Evolutionary conservation across 2,797 vertebrate species (phyloP).

Genomic region (Lithobates pipiens): DNA sequence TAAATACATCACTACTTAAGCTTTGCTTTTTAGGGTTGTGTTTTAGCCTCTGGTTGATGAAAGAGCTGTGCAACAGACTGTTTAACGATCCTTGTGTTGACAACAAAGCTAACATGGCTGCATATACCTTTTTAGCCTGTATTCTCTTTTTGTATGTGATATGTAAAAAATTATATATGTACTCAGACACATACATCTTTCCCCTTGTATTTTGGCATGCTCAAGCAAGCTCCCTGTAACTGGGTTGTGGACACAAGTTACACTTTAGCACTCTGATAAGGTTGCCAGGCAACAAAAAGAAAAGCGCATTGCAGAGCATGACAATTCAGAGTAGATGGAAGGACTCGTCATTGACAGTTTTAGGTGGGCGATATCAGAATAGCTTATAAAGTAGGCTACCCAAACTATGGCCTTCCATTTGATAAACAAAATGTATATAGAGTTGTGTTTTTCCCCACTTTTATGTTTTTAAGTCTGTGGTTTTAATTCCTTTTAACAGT

Average conservation of each 20-base stretch:
- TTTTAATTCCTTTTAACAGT: no score
- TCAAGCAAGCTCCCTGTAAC: conserved; percentile 8
- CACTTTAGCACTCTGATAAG: conserved; percentile 33
- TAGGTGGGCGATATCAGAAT: conserved; percentile 31
- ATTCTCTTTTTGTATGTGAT: not conserved
- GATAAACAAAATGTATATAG: not conserved
- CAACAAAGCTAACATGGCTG: not conserved
- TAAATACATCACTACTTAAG: not conserved
- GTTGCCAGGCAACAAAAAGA: conserved; percentile 53
- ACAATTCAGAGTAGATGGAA: conserved; percentile 43
- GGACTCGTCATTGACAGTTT: conserved; percentile 24
- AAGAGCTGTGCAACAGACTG: not conserved
- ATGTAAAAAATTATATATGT: no score
- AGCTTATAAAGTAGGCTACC: conserved; percentile 6
- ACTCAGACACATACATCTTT: no score
- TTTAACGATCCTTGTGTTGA: not conserved
- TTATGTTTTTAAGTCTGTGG: no score
- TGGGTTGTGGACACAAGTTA: conserved; percentile 40
- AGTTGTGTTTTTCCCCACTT: no score
- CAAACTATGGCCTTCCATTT: not conserved
- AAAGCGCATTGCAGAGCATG: conserved; percentile 53
- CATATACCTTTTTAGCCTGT: not conserved
- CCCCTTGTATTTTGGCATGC: not conserved
- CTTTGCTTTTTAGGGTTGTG: not conserved
- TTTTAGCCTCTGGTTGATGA: not conserved